Evolutionary conservation across 2,797 vertebrate genomes (phyloP).

Genomic region (Siniperca obscura): DNA sequence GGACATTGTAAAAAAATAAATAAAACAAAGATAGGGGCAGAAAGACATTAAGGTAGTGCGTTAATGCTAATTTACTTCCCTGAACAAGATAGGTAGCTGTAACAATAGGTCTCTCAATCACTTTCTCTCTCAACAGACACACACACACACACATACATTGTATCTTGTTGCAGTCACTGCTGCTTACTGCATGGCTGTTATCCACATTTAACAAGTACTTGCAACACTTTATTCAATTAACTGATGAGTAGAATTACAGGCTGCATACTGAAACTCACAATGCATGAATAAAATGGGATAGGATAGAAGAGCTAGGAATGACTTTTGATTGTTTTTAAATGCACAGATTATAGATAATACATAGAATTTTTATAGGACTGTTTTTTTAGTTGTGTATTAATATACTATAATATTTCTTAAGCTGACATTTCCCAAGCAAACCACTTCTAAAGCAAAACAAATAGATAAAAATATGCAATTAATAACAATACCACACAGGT

Average conservation of each 20-base stretch:
- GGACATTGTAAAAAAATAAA: neutral
- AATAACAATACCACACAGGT: neutral
- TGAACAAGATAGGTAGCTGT: conserved; percentile 5
- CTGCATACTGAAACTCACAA: neutral
- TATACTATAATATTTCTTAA: neutral
- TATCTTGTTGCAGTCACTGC: neutral
- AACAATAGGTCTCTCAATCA: conserved; percentile 5
- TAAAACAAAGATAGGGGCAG: neutral
- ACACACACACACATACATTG: neutral
- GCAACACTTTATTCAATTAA: neutral
- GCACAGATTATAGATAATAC: neutral
- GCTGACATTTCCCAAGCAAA: neutral
- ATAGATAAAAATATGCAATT: neutral
- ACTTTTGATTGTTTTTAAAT: neutral
- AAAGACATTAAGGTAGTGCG: neutral
- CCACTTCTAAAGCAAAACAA: neutral
- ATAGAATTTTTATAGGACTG: too few species aligned
- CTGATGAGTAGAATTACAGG: neutral
- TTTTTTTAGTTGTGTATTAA: neutral
- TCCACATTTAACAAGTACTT: neutral
- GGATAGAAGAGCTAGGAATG: neutral
- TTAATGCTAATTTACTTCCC: conserved; percentile 25
- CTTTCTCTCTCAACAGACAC: neutral
- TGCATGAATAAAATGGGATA: neutral
- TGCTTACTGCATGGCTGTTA: neutral